A percentile compares a stretch with the other conserved stretches of the same genome.
Evolutionary conservation across 2,888 invertebrate genomes (phyloP).

Genomic region (Tenthredo scrophulariae): DNA sequence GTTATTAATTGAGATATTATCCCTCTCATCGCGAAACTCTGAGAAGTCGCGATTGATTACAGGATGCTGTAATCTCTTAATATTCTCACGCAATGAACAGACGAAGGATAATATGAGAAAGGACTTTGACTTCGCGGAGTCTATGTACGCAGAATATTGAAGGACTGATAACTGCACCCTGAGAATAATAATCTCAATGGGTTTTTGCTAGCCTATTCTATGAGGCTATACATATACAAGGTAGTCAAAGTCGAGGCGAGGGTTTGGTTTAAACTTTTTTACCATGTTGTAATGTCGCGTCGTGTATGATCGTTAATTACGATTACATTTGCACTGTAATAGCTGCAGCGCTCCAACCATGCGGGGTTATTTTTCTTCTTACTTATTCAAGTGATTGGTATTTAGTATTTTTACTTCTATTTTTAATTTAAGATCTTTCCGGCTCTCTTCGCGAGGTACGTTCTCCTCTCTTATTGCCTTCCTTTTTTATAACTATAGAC

Average conservation of each 20-base stretch:
- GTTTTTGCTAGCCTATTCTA: neutral
- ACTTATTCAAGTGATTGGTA: neutral
- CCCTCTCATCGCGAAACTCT: slow-evolving; percentile 25
- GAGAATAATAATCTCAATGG: neutral
- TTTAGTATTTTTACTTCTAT: neutral
- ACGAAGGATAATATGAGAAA: no score
- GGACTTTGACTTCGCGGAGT: neutral
- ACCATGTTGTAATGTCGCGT: neutral
- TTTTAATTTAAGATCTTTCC: neutral
- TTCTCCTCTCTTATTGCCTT: neutral
- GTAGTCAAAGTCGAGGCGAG: neutral
- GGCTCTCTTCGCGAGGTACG: neutral
- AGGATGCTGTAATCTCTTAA: no score
- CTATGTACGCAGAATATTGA: no score
- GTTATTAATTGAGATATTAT: slow-evolving; percentile 48
- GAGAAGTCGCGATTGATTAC: neutral
- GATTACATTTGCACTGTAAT: slow-evolving; percentile 44
- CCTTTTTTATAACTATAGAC: neutral
- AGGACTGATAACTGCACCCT: neutral
- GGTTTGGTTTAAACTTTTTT: slow-evolving; percentile 3
- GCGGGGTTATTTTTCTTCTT: neutral
- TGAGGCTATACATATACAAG: neutral
- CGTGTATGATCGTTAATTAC: slow-evolving; percentile 31
- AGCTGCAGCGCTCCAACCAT: neutral
- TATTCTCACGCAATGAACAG: no score